Evolutionary conservation across 2,113 vertebrate genomes (phyloP).

Genomic region (Mormyrus lacerda): DNA sequence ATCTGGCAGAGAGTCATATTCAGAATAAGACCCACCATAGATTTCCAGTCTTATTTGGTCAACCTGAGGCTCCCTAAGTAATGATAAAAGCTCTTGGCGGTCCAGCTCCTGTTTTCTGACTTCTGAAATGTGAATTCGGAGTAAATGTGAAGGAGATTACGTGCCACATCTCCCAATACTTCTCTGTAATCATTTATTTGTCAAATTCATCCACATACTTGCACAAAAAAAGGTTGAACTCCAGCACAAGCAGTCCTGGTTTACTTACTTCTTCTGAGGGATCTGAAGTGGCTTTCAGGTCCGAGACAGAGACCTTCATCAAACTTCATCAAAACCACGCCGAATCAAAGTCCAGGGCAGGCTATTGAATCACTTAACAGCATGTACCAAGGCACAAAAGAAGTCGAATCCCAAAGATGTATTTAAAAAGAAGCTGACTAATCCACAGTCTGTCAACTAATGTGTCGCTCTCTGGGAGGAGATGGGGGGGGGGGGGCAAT

Average conservation of each 20-base stretch:
- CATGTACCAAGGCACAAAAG: neutral
- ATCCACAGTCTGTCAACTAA: neutral
- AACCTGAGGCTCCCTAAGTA: neutral
- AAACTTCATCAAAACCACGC: neutral
- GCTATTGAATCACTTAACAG: neutral
- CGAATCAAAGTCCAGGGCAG: neutral
- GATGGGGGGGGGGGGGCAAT: neutral
- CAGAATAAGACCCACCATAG: neutral
- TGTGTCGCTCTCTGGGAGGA: neutral
- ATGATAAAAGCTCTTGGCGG: neutral
- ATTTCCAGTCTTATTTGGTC: neutral
- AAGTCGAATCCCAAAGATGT: neutral
- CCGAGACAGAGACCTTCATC: neutral
- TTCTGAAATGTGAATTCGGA: neutral
- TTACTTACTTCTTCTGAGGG: neutral
- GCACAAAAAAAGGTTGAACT: neutral
- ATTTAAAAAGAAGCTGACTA: neutral
- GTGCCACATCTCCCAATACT: neutral
- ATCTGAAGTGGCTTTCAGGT: neutral
- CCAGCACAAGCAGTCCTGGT: neutral
- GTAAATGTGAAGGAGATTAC: neutral
- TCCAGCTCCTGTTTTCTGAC: neutral
- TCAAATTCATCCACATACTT: neutral
- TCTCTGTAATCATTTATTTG: neutral
- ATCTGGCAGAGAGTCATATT: neutral